Percentiles rank a stretch among this genome's conserved stretches.
phyloP scores from a whole-genome alignment of 2,888 invertebrate genomes.

The Belgica antarctica region DNA sequence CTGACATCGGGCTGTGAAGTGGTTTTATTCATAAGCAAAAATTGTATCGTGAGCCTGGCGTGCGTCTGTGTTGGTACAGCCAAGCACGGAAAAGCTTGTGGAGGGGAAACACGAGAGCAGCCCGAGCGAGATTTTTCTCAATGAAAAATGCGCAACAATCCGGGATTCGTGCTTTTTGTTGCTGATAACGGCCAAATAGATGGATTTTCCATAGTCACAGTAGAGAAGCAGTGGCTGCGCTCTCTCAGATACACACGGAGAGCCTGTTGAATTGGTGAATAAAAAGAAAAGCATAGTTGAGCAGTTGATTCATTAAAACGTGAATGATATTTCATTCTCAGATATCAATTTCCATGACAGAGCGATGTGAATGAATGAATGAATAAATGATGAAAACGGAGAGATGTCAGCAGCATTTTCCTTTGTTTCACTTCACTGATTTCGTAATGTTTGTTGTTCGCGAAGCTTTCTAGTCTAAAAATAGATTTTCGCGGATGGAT shows the following conservation, averaged over 20 bases:
- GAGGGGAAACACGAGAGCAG: constrained; percentile 37
- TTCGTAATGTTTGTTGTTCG: too few species aligned
- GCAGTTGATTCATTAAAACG: constrained; percentile 22
- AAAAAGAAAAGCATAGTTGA: constrained; percentile 2
- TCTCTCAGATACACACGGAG: constrained; percentile 1
- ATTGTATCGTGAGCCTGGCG: constrained; percentile 4
- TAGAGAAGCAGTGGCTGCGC: too few species aligned
- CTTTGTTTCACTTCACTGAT: too few species aligned
- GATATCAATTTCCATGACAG: too few species aligned
- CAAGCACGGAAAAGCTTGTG: background rate
- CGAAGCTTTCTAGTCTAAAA: too few species aligned
- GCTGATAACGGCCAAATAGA: constrained; percentile 30
- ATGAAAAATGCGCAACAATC: constrained; percentile 44
- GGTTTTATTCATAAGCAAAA: constrained; percentile 10
- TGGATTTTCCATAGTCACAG: too few species aligned
- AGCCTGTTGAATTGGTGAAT: constrained; percentile 41
- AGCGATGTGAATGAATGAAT: too few species aligned
- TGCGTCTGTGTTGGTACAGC: background rate
- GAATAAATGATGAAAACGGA: background rate
- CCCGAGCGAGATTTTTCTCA: constrained; percentile 30
- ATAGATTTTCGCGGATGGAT: too few species aligned
- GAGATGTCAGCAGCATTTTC: too few species aligned
- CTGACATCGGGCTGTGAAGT: constrained; percentile 26
- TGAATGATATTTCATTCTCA: background rate
- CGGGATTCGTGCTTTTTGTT: constrained; percentile 20